Conservation (phyloP, 2,888 invertebrate genomes). For the Maniola hyperantus region DNA sequence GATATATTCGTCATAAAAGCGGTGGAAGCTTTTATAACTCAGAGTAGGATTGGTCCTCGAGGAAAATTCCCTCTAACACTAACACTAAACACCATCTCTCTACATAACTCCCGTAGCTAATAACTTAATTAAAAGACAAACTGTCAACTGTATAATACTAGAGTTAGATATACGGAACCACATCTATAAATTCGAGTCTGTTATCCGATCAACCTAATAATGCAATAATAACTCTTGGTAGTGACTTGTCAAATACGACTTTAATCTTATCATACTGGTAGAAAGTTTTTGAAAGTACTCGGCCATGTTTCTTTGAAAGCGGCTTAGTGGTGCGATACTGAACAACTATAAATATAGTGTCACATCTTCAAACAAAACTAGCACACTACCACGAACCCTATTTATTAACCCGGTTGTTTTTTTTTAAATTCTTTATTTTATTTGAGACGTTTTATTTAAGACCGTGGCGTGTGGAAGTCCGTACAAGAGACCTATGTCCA, state of each 20-base stretch:
- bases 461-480: no score
- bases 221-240: constrained; percentile 19
- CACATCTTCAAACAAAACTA: neutral
- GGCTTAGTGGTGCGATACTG: constrained; percentile 7
- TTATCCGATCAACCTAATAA: constrained; percentile 20
- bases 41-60: no score
- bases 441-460: no score
- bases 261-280: constrained; percentile 23
- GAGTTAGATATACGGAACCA: constrained; percentile 5
- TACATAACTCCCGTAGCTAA: no score
- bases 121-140: no score
- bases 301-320: constrained; percentile 15
- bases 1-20: no score
- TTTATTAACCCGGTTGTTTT: neutral
- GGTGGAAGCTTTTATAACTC: no score
- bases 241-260: constrained; percentile 26
- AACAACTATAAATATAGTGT: neutral
- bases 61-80: no score
- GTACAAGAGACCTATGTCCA: no score
- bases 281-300: constrained; percentile 24
- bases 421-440: neutral
- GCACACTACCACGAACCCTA: neutral
- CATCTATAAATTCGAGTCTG: neutral
- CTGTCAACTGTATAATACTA: neutral
- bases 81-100: no score